These are phyloP conservation scores for Rhabditophanes sp. DNA, from an alignment of 2,888 invertebrate species.

Conservation along the genomic window DNA sequence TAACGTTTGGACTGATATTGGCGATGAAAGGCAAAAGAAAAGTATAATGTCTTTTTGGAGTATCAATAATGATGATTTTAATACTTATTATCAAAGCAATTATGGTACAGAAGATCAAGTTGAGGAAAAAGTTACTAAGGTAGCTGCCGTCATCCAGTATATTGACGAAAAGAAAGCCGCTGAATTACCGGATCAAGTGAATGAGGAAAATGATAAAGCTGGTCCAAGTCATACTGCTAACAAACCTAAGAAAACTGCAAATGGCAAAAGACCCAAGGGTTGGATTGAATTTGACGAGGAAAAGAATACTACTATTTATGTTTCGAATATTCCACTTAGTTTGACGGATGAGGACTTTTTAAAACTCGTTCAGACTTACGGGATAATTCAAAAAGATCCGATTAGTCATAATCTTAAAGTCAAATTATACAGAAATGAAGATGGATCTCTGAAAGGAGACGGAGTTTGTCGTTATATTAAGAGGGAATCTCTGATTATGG, in stretches of 20 bases:
- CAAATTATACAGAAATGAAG: conserved; percentile 73
- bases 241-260: conserved; percentile 14
- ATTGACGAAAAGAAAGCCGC: conserved; percentile 8
- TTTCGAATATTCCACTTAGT: conserved; percentile 68
- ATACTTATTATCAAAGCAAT: conserved; percentile 84
- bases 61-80: conserved; percentile 77
- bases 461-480: conserved; percentile 62
- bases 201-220: conserved; percentile 11
- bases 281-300: conserved; percentile 85
- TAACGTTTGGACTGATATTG: conserved; percentile 19
- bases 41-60: conserved; percentile 76
- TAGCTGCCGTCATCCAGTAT: not conserved
- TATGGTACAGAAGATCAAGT: conserved; percentile 51
- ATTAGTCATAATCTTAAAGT: conserved; percentile 62
- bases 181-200: conserved; percentile 10
- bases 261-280: conserved; percentile 45
- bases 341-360: conserved; percentile 59
- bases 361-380: not conserved
- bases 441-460: conserved; percentile 75
- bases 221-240: conserved; percentile 16
- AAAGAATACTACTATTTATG: conserved; percentile 85
- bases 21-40: conserved; percentile 16
- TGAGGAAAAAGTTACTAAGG: conserved; percentile 4
- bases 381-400: conserved; percentile 52
- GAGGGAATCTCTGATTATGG: conserved; percentile 50